Evolutionary conservation across 2,797 vertebrate genomes (phyloP).

Genomic region (Alfaro cultratus): DNA sequence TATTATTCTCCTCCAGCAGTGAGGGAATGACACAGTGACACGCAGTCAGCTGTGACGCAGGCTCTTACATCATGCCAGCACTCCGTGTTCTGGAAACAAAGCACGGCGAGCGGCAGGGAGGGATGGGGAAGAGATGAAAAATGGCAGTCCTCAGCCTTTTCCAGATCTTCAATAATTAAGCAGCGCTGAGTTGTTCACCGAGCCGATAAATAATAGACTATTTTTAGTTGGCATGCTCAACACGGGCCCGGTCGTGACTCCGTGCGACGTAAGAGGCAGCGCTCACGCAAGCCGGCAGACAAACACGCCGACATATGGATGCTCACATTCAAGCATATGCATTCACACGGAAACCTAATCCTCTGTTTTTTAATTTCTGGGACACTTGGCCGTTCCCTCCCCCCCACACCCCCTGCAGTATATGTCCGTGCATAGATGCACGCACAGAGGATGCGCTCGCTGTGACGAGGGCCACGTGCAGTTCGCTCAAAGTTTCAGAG

Average conservation of each 20-base stretch:
- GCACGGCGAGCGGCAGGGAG: constrained; percentile 13
- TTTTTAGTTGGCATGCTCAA: constrained; percentile 68
- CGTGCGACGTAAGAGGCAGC: constrained; percentile 46
- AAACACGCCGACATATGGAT: constrained; percentile 24
- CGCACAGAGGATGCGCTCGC: constrained; percentile 12
- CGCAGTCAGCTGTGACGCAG: constrained; percentile 63
- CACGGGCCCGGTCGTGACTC: constrained; percentile 59
- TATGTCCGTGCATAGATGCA: background rate
- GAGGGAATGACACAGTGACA: constrained; percentile 72
- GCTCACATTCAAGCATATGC: constrained; percentile 3
- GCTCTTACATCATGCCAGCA: constrained; percentile 49
- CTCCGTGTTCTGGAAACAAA: constrained; percentile 55
- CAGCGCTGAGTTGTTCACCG: constrained; percentile 70
- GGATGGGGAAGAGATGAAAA: constrained; percentile 9
- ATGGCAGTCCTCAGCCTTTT: constrained; percentile 67
- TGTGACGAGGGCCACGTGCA: constrained; percentile 4
- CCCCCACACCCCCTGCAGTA: background rate
- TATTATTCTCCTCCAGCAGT: constrained; percentile 44
- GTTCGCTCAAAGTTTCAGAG: constrained; percentile 18
- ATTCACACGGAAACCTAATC: constrained; percentile 23
- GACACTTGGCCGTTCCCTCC: background rate
- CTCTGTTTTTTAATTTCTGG: background rate
- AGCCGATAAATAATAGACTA: constrained; percentile 66
- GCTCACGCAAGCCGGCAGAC: constrained; percentile 17
- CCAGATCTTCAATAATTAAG: constrained; percentile 81